Percentiles rank a stretch among this genome's conserved stretches.
Conservation (phyloP, 1,140 invertebrate genomes). For the Pseudomyrmex sp. region DNA sequence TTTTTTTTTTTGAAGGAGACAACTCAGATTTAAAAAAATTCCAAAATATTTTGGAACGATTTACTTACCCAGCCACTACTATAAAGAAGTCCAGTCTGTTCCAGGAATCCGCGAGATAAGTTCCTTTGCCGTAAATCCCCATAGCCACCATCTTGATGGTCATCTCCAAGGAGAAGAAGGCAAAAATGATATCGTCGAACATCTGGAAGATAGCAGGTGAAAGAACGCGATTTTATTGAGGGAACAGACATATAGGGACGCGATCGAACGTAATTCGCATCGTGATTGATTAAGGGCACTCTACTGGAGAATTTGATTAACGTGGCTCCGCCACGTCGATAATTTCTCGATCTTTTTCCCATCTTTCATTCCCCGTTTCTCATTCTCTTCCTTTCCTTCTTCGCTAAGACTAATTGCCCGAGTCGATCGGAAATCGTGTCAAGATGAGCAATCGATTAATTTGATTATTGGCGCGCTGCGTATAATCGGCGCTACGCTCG, state of each 20-base stretch:
- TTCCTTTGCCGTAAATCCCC: slow-evolving; percentile 97
- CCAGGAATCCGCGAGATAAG: slow-evolving; percentile 99
- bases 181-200: slow-evolving; percentile 99
- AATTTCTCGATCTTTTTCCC: slow-evolving; percentile 55
- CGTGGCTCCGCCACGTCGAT: slow-evolving; percentile 19
- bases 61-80: slow-evolving; percentile 95
- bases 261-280: slow-evolving; percentile 26
- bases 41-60: neutral
- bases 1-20: neutral
- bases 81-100: slow-evolving; percentile 99
- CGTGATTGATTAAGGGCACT: slow-evolving; percentile 64
- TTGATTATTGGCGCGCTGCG: slow-evolving; percentile 16
- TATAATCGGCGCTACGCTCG: neutral
- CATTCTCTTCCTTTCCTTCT: slow-evolving; percentile 1
- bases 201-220: slow-evolving; percentile 87
- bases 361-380: neutral
- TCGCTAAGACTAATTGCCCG: slow-evolving; percentile 51
- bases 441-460: slow-evolving; percentile 49
- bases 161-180: slow-evolving; percentile 98
- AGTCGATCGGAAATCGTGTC: slow-evolving; percentile 35
- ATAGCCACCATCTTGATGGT: slow-evolving; percentile 99
- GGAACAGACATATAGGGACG: neutral
- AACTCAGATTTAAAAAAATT: slow-evolving; percentile 2
- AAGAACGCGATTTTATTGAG: slow-evolving; percentile 28
- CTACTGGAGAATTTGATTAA: slow-evolving; percentile 56